phyloP scores from a whole-genome alignment of 1,140 invertebrate genomes.

The Carposina sasakii region DNA sequence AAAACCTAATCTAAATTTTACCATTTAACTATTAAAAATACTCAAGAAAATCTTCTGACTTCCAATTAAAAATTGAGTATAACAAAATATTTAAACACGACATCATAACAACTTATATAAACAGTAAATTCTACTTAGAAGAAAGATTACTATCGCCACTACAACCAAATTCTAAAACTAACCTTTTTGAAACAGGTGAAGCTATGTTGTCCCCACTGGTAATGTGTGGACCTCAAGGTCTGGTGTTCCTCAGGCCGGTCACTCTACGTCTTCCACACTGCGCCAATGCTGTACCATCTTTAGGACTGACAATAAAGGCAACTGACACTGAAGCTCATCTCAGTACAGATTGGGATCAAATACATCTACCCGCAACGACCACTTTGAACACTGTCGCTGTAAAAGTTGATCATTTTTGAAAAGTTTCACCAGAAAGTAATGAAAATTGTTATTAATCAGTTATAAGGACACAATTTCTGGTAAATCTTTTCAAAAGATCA shows the following conservation, averaged over 20 bases:
- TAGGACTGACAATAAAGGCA: slow-evolving; percentile 83
- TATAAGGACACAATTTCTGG: too few relatives aligned
- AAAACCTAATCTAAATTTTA: not conserved
- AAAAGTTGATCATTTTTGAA: slow-evolving; percentile 92
- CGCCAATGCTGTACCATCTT: slow-evolving; percentile 80
- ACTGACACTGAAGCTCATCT: slow-evolving; percentile 83
- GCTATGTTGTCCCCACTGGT: slow-evolving; percentile 92
- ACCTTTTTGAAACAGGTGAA: slow-evolving; percentile 79
- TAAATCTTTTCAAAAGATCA: too few relatives aligned
- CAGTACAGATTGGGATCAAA: slow-evolving; percentile 83
- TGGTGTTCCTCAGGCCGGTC: slow-evolving; percentile 89
- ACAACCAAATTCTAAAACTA: not conserved
- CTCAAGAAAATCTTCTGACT: not conserved
- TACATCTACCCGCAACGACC: slow-evolving; percentile 82
- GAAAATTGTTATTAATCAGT: too few relatives aligned
- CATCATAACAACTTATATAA: not conserved
- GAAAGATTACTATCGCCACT: not conserved
- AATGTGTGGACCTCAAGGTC: slow-evolving; percentile 95
- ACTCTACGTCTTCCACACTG: slow-evolving; percentile 87
- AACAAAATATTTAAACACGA: not conserved
- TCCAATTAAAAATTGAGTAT: not conserved
- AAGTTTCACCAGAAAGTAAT: too few relatives aligned
- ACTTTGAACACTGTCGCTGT: slow-evolving; percentile 89
- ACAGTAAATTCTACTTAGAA: not conserved
- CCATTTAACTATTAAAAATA: not conserved